A percentile compares a stretch with the other conserved stretches of the same genome.
phyloP scores from a whole-genome alignment of 2,888 invertebrate genomes.

The Zaprionus lineosus region DNA sequence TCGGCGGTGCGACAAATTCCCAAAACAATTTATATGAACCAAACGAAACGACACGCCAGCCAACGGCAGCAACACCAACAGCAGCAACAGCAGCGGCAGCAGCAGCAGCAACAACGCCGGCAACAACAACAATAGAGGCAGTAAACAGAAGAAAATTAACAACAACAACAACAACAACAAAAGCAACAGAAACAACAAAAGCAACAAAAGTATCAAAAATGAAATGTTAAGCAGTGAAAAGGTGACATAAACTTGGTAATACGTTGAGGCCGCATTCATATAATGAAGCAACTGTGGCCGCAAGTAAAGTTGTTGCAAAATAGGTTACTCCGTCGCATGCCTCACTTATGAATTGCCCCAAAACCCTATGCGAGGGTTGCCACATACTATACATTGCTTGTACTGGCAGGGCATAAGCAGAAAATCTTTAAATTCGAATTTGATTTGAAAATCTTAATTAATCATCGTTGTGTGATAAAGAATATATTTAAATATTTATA shows the following conservation, averaged over 20 bases:
- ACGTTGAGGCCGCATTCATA: constrained; percentile 35
- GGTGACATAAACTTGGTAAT: constrained; percentile 62
- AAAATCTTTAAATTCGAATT: too few species aligned
- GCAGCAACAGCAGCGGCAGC: constrained; percentile 13
- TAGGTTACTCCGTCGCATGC: constrained; percentile 4
- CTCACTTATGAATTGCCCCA: not conserved
- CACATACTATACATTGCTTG: too few species aligned
- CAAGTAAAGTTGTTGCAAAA: constrained; percentile 31
- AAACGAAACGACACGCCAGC: constrained; percentile 52
- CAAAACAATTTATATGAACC: constrained; percentile 74
- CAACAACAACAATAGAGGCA: not conserved
- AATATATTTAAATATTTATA: too few species aligned
- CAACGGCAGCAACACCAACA: constrained; percentile 27
- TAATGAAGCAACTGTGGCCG: constrained; percentile 52
- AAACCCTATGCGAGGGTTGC: constrained; percentile 30
- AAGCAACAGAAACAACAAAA: not conserved
- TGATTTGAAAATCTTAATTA: too few species aligned
- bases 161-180: constrained; percentile 19
- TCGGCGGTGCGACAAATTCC: constrained; percentile 60
- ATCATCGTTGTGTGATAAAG: too few species aligned
- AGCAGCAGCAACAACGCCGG: constrained; percentile 12
- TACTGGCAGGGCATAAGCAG: too few species aligned
- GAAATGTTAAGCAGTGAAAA: constrained; percentile 33
- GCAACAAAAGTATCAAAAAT: too few species aligned
- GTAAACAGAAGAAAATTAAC: constrained; percentile 14